These are phyloP conservation scores for Neodiprion pinetum DNA, from an alignment of 1,140 invertebrate species.

Conservation along the genomic window DNA sequence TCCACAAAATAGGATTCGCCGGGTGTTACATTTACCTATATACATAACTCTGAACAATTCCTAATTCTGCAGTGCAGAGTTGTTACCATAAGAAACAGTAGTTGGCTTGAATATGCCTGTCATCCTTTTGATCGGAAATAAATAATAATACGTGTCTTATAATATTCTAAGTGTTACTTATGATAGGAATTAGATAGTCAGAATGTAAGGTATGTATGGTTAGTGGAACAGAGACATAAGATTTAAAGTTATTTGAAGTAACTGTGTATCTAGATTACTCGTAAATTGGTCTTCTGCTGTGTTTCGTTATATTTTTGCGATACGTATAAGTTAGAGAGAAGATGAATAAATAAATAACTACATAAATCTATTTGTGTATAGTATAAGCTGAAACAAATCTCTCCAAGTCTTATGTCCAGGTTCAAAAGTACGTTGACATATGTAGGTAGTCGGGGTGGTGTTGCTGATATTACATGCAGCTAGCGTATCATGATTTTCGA, in stretches of 20 bases:
- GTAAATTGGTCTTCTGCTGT: constrained; percentile 22
- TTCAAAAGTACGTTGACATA: too few relatives aligned
- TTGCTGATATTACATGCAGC: too few relatives aligned
- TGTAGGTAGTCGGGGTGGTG: too few relatives aligned
- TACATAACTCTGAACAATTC: too few relatives aligned
- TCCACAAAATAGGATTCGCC: too few relatives aligned
- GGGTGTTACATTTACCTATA: too few relatives aligned
- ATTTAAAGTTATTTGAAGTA: constrained; percentile 11
- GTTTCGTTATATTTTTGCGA: background rate
- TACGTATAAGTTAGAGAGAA: background rate
- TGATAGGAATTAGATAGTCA: constrained; percentile 8
- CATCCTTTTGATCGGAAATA: constrained; percentile 6
- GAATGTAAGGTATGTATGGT: constrained; percentile 1
- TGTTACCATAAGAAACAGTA: background rate
- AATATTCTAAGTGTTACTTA: constrained; percentile 17
- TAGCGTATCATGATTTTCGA: too few relatives aligned
- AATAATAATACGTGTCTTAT: constrained; percentile 17
- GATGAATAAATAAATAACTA: background rate
- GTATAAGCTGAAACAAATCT: background rate
- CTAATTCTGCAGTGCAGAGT: too few relatives aligned
- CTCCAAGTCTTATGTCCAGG: too few relatives aligned
- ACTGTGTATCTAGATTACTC: constrained; percentile 10
- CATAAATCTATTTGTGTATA: constrained; percentile 21
- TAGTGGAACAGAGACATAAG: background rate
- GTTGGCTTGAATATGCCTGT: background rate